These are phyloP conservation scores for Stenolophus ochropezus DNA, from an alignment of 2,888 invertebrate genomes.

Conservation along the genomic window DNA sequence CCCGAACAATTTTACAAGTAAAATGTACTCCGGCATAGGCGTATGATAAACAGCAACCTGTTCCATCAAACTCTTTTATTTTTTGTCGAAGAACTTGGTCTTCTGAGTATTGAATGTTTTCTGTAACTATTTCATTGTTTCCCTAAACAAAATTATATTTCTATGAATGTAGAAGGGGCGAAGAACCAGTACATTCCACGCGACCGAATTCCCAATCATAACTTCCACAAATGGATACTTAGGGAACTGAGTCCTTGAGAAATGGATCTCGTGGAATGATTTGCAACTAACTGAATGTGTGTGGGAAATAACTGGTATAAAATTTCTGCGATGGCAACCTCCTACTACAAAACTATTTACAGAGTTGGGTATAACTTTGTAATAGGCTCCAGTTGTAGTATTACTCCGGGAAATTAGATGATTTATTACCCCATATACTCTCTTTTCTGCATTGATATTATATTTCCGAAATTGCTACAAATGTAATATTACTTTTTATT, in stretches of 20 bases:
- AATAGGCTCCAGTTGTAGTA: slow-evolving; percentile 65
- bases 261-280: too few species aligned
- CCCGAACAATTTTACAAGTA: slow-evolving; percentile 68
- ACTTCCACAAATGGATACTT: too few species aligned
- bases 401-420: slow-evolving; percentile 65
- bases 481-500: neutral
- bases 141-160: slow-evolving; percentile 45
- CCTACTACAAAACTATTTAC: slow-evolving; percentile 69
- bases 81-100: slow-evolving; percentile 66
- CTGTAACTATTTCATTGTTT: slow-evolving; percentile 64
- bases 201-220: too few species aligned
- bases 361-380: slow-evolving; percentile 65
- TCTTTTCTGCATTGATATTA: slow-evolving; percentile 67
- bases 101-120: slow-evolving; percentile 66
- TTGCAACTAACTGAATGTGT: neutral
- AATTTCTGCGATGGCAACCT: slow-evolving; percentile 67
- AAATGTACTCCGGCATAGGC: slow-evolving; percentile 69
- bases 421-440: slow-evolving; percentile 68
- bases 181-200: too few species aligned
- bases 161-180: too few species aligned
- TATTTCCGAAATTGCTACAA: slow-evolving; percentile 70
- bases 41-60: slow-evolving; percentile 66
- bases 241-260: too few species aligned
- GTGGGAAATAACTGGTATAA: slow-evolving; percentile 70
- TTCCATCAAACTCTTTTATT: slow-evolving; percentile 64